Evolutionary conservation across 1,140 invertebrate genomes (phyloP).

Genomic region (Dysdera silvatica): DNA sequence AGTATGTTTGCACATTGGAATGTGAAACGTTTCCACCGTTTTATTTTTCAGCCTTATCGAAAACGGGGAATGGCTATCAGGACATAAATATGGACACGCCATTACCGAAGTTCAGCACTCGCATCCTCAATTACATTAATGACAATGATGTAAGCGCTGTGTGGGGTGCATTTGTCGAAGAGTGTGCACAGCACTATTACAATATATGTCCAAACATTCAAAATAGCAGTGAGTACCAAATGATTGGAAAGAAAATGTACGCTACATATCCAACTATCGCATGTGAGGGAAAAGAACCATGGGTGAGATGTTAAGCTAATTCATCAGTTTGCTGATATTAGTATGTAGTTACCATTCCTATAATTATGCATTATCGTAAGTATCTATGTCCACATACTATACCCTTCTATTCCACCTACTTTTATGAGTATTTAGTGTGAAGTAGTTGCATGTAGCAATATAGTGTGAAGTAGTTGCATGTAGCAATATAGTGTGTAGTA

Average conservation of each 20-base stretch:
- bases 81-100: constrained; percentile 18
- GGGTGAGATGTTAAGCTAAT: not conserved
- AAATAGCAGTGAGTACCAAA: constrained; percentile 26
- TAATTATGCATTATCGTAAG: no score
- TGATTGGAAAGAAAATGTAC: constrained; percentile 25
- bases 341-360: not conserved
- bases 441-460: no score
- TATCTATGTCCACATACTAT: no score
- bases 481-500: no score
- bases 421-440: no score
- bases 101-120: constrained; percentile 13
- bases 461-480: no score
- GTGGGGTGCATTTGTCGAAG: constrained; percentile 22
- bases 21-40: no score
- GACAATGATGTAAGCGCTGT: constrained; percentile 14
- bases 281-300: constrained; percentile 24
- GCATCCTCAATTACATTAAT: not conserved
- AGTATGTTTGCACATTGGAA: no score
- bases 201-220: constrained; percentile 19
- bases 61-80: no score
- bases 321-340: not conserved
- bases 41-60: no score
- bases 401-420: no score
- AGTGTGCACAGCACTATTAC: constrained; percentile 23
- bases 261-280: constrained; percentile 13